Evolutionary conservation across 2,113 vertebrate species (phyloP).

Genomic region (Phrynosoma platyrhinos): DNA sequence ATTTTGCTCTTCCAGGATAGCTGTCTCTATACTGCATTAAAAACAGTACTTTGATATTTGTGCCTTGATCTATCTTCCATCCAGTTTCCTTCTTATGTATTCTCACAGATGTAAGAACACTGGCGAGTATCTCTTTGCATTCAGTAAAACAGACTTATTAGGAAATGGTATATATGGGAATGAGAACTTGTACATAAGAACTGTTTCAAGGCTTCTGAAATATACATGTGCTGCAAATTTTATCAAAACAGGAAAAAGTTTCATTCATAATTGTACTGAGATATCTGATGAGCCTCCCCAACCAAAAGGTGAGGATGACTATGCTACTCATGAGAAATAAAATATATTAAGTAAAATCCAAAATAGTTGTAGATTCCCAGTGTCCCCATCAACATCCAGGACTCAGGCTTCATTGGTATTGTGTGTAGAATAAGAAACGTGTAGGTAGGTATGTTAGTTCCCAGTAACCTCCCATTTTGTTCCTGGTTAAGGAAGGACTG

Average conservation of each 20-base stretch:
- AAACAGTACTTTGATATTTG: neutral
- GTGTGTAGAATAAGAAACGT: no score
- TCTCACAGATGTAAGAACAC: neutral
- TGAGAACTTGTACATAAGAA: slow-evolving; percentile 27
- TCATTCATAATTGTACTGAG: neutral
- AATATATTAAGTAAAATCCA: no score
- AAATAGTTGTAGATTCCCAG: no score
- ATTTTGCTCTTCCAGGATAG: neutral
- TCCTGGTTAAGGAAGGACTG: no score
- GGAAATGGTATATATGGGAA: neutral
- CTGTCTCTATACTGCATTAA: neutral
- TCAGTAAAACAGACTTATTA: neutral
- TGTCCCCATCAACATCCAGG: no score
- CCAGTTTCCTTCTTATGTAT: neutral
- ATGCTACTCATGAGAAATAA: no score
- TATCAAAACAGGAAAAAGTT: slow-evolving; percentile 1
- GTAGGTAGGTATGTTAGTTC: no score
- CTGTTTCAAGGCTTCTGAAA: slow-evolving; percentile 13
- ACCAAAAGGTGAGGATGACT: no score
- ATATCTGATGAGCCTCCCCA: no score
- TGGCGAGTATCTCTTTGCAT: neutral
- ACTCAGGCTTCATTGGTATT: no score
- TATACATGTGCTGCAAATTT: neutral
- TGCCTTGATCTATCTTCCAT: no score
- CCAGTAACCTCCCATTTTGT: no score